phyloP scores from a whole-genome alignment of 2,888 invertebrate species.

The Arenicola marina region DNA sequence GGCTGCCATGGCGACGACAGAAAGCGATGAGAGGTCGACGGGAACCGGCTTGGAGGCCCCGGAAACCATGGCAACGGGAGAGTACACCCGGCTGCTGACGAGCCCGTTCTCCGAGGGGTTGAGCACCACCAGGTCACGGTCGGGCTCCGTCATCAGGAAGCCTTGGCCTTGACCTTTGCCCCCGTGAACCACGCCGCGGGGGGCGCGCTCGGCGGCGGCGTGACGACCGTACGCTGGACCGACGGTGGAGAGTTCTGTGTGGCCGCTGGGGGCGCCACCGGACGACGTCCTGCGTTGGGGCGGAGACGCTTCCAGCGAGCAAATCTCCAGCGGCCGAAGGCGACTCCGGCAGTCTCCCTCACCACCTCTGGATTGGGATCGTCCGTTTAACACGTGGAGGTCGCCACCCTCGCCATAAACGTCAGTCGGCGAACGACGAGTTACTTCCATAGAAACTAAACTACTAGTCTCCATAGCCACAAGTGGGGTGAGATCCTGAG shows the following conservation, averaged over 20 bases:
- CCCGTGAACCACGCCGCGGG: background rate
- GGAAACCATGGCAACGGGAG: background rate
- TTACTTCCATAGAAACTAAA: no score
- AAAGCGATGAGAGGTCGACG: background rate
- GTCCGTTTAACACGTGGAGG: no score
- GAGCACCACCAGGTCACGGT: no score
- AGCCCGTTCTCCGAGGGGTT: background rate
- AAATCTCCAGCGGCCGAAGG: constrained; percentile 15
- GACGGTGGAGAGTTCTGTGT: background rate
- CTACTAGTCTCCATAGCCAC: no score
- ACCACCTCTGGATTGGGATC: no score
- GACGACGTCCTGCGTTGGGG: constrained; percentile 27
- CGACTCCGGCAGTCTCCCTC: background rate
- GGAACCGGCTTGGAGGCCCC: background rate
- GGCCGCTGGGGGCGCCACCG: constrained; percentile 2
- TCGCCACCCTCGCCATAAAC: no score
- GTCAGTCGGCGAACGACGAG: no score
- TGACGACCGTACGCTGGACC: no score
- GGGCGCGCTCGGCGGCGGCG: background rate
- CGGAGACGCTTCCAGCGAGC: constrained; percentile 23
- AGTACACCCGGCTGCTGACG: background rate
- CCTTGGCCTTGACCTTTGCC: no score
- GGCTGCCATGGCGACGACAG: background rate
- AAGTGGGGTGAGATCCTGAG: no score
- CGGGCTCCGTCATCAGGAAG: no score